Evolutionary conservation across 2,888 invertebrate species (phyloP).

Genomic region (Monochamus alternatus): DNA sequence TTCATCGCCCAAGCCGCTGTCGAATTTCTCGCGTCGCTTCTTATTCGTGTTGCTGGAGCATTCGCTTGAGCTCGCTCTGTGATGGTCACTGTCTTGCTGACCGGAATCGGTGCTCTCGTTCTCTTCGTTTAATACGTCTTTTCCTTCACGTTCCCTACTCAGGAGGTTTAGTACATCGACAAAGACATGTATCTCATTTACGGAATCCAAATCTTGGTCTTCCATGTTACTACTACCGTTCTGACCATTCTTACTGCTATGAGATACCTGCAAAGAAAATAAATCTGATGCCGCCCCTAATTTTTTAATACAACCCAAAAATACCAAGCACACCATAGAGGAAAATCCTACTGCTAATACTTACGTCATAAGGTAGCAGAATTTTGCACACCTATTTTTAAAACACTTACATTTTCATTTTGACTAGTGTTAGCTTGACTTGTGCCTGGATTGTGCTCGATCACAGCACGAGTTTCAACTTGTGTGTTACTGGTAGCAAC

Average conservation of each 20-base stretch:
- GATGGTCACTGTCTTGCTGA: constrained; percentile 17
- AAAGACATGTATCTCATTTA: constrained; percentile 51
- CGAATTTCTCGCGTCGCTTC: constrained; percentile 74
- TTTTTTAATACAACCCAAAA: too few species aligned
- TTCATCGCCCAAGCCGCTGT: constrained; percentile 77
- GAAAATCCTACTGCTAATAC: too few species aligned
- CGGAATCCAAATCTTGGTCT: constrained; percentile 39
- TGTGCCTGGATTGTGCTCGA: constrained; percentile 51
- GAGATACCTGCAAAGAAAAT: not conserved
- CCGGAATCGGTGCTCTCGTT: constrained; percentile 27
- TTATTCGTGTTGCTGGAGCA: constrained; percentile 33
- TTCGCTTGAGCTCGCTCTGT: constrained; percentile 34
- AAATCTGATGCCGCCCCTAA: not conserved
- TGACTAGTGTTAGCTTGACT: constrained; percentile 22
- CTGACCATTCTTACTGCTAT: not conserved
- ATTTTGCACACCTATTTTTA: not conserved
- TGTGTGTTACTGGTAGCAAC: constrained; percentile 41
- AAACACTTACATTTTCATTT: constrained; percentile 8
- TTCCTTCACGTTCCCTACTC: constrained; percentile 42
- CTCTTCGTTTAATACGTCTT: constrained; percentile 16
- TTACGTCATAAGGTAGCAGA: too few species aligned
- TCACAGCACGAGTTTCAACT: constrained; percentile 50
- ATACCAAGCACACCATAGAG: too few species aligned
- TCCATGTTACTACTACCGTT: not conserved
- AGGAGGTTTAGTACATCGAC: constrained; percentile 50